Percentiles rank a stretch among this genome's conserved stretches.
phyloP scores from a whole-genome alignment of 2,113 vertebrate genomes.

The Spheniscus mendiculus region DNA sequence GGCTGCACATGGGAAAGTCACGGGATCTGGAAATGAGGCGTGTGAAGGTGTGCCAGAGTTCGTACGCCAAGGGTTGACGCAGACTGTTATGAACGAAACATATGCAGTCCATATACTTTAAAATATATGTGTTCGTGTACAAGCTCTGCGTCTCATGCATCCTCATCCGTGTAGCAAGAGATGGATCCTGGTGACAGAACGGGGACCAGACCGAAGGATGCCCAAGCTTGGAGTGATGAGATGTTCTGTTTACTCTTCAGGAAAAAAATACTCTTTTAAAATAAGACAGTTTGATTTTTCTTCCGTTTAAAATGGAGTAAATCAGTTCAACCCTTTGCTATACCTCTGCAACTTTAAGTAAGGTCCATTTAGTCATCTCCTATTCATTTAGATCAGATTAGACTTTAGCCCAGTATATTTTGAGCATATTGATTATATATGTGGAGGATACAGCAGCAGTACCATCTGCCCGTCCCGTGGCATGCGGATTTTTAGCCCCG shows the following conservation, averaged over 20 bases:
- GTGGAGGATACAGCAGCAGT: neutral
- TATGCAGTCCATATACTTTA: slow-evolving; percentile 19
- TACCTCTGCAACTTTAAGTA: neutral
- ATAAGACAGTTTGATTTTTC: slow-evolving; percentile 24
- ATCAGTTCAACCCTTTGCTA: neutral
- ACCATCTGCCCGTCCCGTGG: neutral
- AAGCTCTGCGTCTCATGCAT: neutral
- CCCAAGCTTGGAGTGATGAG: neutral
- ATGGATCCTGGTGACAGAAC: neutral
- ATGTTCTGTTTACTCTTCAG: neutral
- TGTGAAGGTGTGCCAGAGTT: neutral
- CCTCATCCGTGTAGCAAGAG: accelerated
- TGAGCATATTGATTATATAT: slow-evolving; percentile 28
- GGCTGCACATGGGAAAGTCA: neutral
- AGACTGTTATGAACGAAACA: slow-evolving; percentile 21
- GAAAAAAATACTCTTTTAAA: slow-evolving; percentile 19
- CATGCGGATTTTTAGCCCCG: neutral
- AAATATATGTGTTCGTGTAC: neutral
- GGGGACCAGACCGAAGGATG: neutral
- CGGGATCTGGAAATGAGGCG: neutral
- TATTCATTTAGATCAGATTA: neutral
- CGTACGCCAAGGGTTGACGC: accelerated
- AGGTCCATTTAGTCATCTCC: neutral
- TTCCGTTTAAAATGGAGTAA: neutral
- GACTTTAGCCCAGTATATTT: neutral